Conservation (phyloP, 2,888 invertebrate species). For the Thera obeliscata region DNA sequence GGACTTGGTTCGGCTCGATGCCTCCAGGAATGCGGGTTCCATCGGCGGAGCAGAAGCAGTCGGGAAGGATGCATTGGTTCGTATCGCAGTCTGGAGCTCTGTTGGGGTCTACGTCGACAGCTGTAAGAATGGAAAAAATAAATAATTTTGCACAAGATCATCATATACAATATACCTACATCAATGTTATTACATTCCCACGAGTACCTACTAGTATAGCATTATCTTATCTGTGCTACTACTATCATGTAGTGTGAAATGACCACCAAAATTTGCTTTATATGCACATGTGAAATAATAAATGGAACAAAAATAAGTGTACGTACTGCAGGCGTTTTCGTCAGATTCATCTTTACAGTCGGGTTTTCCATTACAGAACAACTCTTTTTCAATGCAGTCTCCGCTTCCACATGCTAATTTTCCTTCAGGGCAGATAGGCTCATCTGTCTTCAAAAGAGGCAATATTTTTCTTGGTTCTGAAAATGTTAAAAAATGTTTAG, state of each 20-base stretch:
- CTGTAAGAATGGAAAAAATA: constrained; percentile 77
- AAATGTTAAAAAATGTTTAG: constrained; percentile 48
- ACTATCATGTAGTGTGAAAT: no score
- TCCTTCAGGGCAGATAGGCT: constrained; percentile 95
- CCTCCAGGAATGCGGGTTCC: constrained; percentile 95
- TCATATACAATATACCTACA: not conserved
- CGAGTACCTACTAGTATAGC: no score
- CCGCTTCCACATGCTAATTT: constrained; percentile 96
- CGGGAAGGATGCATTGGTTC: constrained; percentile 94
- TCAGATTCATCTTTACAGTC: constrained; percentile 98
- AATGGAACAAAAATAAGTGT: constrained; percentile 1
- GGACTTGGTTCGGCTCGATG: constrained; percentile 92
- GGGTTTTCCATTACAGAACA: constrained; percentile 96
- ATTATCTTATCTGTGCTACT: no score
- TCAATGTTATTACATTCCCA: no score
- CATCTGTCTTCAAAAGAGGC: constrained; percentile 96
- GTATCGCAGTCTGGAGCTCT: constrained; percentile 96
- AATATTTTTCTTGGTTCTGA: constrained; percentile 95
- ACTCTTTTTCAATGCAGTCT: constrained; percentile 95
- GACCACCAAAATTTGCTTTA: no score
- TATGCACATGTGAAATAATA: not conserved
- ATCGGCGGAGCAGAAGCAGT: constrained; percentile 97
- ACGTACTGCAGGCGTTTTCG: constrained; percentile 98
- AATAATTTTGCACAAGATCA: not conserved
- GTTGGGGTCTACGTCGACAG: constrained; percentile 95